A percentile compares a stretch with the other conserved stretches of the same genome.
phyloP scores from a whole-genome alignment of 2,113 vertebrate genomes.

The Pitta sordida region DNA sequence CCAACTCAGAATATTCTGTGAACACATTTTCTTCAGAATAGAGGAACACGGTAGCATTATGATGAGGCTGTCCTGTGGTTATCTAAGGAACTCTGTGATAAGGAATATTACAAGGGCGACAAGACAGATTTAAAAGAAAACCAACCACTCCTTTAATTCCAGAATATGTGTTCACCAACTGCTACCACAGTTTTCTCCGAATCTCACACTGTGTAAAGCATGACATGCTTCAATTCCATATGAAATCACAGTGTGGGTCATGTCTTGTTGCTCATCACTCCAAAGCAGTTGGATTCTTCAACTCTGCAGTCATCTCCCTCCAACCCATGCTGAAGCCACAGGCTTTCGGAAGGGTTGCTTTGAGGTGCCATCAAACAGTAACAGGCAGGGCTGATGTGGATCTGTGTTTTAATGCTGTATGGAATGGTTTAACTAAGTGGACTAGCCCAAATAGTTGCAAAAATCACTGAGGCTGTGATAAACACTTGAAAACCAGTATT shows the following conservation, averaged over 20 bases:
- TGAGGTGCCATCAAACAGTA: not conserved
- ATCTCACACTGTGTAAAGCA: not conserved
- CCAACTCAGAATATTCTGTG: no score
- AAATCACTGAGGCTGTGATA: not conserved
- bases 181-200: not conserved
- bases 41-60: not conserved
- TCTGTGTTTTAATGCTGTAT: not conserved
- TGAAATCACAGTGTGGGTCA: not conserved
- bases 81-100: not conserved
- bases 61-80: not conserved
- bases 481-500: not conserved
- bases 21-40: not conserved
- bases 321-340: not conserved
- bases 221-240: not conserved
- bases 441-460: not conserved
- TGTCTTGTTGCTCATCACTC: not conserved
- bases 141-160: not conserved
- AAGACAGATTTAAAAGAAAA: not conserved
- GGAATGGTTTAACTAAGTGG: not conserved
- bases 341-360: not conserved
- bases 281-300: not conserved
- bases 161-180: not conserved
- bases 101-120: not conserved
- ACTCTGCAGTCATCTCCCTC: not conserved
- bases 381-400: not conserved